Evolutionary conservation across 2,797 vertebrate genomes (phyloP).

Genomic region (Loris lydekkerianus): DNA sequence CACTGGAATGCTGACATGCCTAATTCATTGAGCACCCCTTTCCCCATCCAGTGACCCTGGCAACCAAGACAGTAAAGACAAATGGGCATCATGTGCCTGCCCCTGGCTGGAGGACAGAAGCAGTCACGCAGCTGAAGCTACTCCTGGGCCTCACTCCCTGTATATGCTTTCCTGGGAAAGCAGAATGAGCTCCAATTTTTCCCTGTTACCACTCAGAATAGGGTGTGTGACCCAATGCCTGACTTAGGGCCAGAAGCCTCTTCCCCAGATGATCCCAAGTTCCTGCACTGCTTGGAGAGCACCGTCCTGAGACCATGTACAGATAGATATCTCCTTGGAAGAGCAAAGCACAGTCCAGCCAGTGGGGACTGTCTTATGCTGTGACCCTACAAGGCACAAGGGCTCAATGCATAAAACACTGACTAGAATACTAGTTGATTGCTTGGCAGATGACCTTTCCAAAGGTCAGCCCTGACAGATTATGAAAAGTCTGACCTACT

Average conservation of each 20-base stretch:
- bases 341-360: background rate
- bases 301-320: background rate
- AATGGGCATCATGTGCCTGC: constrained; percentile 69
- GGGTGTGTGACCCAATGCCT: background rate
- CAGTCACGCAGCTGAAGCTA: background rate
- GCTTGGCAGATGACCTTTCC: background rate
- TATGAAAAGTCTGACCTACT: background rate
- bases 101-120: constrained; percentile 62
- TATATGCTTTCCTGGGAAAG: background rate
- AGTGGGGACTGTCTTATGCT: background rate
- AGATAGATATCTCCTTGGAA: background rate
- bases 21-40: background rate
- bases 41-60: constrained; percentile 65
- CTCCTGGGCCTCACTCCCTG: constrained; percentile 12
- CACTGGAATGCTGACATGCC: background rate
- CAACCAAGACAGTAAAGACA: constrained; percentile 68
- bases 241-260: background rate
- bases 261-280: background rate
- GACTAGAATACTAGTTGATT: background rate
- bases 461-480: background rate
- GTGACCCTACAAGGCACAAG: no score
- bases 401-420: background rate
- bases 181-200: constrained; percentile 11
- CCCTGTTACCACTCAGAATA: background rate
- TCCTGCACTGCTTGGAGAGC: background rate